Percentiles rank a stretch among this genome's conserved stretches.
Conservation (phyloP, 2,797 vertebrate species). For the Melopsittacus undulatus region DNA sequence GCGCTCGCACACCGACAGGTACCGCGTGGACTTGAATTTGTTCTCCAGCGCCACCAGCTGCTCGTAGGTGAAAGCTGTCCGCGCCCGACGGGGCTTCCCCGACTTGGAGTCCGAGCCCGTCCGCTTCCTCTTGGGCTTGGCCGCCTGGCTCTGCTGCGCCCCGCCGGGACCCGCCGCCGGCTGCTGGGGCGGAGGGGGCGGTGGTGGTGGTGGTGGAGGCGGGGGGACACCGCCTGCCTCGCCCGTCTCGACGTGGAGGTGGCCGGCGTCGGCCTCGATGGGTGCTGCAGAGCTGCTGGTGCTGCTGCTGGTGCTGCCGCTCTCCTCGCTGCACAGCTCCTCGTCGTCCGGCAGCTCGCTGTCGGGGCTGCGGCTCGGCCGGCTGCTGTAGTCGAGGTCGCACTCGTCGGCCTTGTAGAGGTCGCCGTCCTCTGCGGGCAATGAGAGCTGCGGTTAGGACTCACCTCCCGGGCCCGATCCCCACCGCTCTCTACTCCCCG, state of each 20-base stretch:
- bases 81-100: conserved; percentile 89
- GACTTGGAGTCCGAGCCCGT: conserved; percentile 94
- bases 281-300: conserved; percentile 69
- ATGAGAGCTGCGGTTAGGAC: neutral
- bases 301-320: conserved; percentile 71
- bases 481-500: neutral
- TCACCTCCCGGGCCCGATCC: neutral
- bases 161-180: conserved; percentile 59
- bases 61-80: conserved; percentile 96
- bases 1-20: conserved; percentile 95
- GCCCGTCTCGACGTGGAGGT: neutral
- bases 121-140: conserved; percentile 92
- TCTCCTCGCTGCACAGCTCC: conserved; percentile 85
- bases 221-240: neutral
- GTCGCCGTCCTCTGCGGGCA: conserved; percentile 83
- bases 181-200: conserved; percentile 5
- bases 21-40: conserved; percentile 92
- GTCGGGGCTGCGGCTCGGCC: conserved; percentile 78
- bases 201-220: neutral
- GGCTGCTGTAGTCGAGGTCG: conserved; percentile 83
- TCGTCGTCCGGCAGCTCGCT: conserved; percentile 80
- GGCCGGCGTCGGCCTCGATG: neutral
- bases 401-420: conserved; percentile 82
- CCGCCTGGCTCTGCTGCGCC: conserved; percentile 57
- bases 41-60: conserved; percentile 95